Evolutionary conservation across 2,888 invertebrate genomes (phyloP).

Genomic region (Eurytoma adleriae): DNA sequence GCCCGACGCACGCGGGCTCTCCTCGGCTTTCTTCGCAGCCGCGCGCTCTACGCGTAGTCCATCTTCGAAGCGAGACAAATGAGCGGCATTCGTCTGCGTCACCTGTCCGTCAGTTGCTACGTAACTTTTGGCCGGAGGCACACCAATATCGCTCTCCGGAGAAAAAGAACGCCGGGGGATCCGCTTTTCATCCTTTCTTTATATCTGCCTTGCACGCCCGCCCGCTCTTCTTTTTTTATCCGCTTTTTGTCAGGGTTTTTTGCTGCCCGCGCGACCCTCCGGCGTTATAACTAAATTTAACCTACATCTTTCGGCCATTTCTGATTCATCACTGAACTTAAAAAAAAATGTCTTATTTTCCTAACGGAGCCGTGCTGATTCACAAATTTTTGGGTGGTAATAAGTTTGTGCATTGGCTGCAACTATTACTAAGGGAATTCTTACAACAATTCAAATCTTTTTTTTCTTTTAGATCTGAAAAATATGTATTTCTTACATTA

Average conservation of each 20-base stretch:
- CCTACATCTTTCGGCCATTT: not conserved
- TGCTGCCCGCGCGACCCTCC: not conserved
- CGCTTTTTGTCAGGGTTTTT: not conserved
- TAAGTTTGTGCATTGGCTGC: no score
- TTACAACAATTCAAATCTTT: no score
- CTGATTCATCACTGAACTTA: no score
- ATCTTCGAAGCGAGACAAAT: constrained; percentile 74
- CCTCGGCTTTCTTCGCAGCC: constrained; percentile 52
- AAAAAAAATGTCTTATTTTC: no score
- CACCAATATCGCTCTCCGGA: constrained; percentile 57
- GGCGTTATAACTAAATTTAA: constrained; percentile 30
- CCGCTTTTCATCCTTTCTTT: constrained; percentile 45
- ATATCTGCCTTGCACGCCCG: constrained; percentile 4
- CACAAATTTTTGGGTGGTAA: no score
- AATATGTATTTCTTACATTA: no score
- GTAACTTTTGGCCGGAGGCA: constrained; percentile 68
- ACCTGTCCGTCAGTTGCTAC: constrained; percentile 74
- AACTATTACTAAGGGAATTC: no score
- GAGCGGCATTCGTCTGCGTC: constrained; percentile 76
- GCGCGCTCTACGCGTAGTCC: constrained; percentile 49
- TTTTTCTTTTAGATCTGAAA: no score
- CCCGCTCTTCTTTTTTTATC: not conserved
- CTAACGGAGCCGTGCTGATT: no score
- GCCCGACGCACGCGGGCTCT: constrained; percentile 47
- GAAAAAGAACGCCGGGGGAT: constrained; percentile 39